Conservation (phyloP, 2,113 vertebrate genomes). For the Notechis scutatus region DNA sequence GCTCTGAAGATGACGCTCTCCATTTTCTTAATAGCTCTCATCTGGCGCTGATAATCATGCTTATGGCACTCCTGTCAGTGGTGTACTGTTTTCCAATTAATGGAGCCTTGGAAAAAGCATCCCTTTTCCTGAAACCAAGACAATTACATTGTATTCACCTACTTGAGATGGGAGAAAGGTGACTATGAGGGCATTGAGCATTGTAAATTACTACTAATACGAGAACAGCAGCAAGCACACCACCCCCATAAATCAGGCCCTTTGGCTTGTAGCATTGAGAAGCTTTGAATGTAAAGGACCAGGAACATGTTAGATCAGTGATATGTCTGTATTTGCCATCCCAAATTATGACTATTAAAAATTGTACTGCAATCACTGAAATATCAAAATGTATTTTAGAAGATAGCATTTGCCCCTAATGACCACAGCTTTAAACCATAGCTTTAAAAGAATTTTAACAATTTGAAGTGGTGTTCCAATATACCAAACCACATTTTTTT, state of each 20-base stretch:
- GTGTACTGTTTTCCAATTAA: constrained; percentile 63
- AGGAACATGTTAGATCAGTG: neutral
- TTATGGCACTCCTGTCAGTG: constrained; percentile 65
- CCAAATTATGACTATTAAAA: neutral
- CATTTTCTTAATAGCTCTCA: constrained; percentile 76
- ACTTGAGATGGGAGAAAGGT: constrained; percentile 72
- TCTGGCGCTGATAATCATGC: constrained; percentile 58
- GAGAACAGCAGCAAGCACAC: constrained; percentile 54
- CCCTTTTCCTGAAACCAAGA: constrained; percentile 60
- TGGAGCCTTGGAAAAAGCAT: constrained; percentile 61
- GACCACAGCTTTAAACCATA: neutral
- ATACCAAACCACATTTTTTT: neutral
- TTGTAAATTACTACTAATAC: constrained; percentile 71
- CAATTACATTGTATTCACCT: constrained; percentile 72
- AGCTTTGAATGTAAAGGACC: neutral
- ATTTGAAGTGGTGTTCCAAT: neutral
- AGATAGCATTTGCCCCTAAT: neutral
- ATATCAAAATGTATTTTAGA: neutral
- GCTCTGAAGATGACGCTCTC: constrained; percentile 80
- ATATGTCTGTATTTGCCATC: neutral
- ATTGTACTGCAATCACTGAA: neutral
- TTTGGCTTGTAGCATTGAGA: constrained; percentile 26
- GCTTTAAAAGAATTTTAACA: neutral
- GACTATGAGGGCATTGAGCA: constrained; percentile 66
- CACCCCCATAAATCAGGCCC: constrained; percentile 59